These are phyloP conservation scores for Rhinogobius similis DNA, from an alignment of 2,113 vertebrate species.

Conservation along the genomic window DNA sequence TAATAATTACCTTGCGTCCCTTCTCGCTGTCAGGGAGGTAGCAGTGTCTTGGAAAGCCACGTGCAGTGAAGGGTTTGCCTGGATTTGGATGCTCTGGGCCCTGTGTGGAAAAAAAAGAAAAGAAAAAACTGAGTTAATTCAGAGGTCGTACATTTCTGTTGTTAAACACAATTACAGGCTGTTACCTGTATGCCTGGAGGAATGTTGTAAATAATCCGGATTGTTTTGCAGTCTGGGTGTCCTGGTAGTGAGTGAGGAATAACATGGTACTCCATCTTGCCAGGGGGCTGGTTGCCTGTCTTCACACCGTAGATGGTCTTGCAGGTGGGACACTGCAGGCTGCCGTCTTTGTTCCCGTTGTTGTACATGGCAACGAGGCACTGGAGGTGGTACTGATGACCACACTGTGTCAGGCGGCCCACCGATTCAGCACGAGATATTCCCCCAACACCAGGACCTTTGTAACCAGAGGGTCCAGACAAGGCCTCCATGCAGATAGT, in stretches of 20 bases:
- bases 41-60: constrained; percentile 95
- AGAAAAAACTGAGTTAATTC: not conserved
- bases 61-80: constrained; percentile 93
- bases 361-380: constrained; percentile 98
- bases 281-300: constrained; percentile 94
- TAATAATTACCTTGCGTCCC: constrained; percentile 88
- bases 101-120: constrained; percentile 64
- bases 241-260: constrained; percentile 94
- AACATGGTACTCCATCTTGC: constrained; percentile 98
- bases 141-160: not conserved
- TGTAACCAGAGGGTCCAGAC: constrained; percentile 88
- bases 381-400: constrained; percentile 92
- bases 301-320: constrained; percentile 98
- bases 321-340: constrained; percentile 94
- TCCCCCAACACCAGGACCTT: constrained; percentile 82
- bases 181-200: constrained; percentile 93
- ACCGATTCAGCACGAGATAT: constrained; percentile 85
- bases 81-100: constrained; percentile 94
- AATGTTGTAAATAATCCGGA: constrained; percentile 97
- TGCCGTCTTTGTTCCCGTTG: constrained; percentile 95
- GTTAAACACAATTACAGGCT: not conserved
- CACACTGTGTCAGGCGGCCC: constrained; percentile 87
- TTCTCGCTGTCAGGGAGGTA: constrained; percentile 97
- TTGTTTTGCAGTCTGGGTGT: constrained; percentile 92
- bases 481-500: constrained; percentile 97